Evolutionary conservation across 2,888 invertebrate genomes (phyloP), one percentile per base, ranked within the genome.

Genomic region (Eupithecia dodoneata): DNA sequence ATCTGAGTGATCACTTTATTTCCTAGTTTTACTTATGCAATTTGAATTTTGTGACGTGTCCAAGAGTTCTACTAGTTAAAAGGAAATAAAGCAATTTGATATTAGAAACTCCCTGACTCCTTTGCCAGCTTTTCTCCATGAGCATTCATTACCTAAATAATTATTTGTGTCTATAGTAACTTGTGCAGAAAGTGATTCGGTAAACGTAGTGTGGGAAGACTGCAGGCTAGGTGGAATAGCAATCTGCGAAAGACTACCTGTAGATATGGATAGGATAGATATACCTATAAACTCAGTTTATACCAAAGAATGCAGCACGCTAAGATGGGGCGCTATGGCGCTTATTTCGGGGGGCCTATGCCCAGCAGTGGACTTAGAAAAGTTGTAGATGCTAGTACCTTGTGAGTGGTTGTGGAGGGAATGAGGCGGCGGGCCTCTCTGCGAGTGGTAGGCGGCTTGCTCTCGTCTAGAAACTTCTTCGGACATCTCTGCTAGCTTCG

Each of bases 401-500:
- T 76, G 72, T n/a, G 78, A 78, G 75, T 77, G 82, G 76, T 78
- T 81, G 76, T 75, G 78, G 63, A 77, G 94, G 92, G 59, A 12
- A 63, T 75, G 78, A 72, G 77, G 71, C 18, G 76, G 79, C 0
- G 78, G 72, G 6, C 69, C 85, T 82, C 86, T 86, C 41, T 86
- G 87, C 76, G 87, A 85, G 59, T 91, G 91, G 74, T 91, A 91
- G 63, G 88, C 89, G 18, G 94, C 91, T 80, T 94, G 95, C 82
- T 96, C 96, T 30, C 97, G 89, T 71, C 97, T 92, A 78, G 97
- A 91, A 12, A 97, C 97, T 88, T 98, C 97, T 86, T 98, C 97
- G 4, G 97, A 96, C 97, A 98, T 97, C 91, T 98, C 98, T 5
- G 97, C 96, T 77, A 97, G 93, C 88, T 97, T 97, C 0, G 97